A percentile compares a stretch with the other conserved stretches of the same genome.
These are phyloP conservation scores for Dendropsophus ebraccatus DNA, from an alignment of 2,113 vertebrate genomes.

Conservation along the genomic window DNA sequence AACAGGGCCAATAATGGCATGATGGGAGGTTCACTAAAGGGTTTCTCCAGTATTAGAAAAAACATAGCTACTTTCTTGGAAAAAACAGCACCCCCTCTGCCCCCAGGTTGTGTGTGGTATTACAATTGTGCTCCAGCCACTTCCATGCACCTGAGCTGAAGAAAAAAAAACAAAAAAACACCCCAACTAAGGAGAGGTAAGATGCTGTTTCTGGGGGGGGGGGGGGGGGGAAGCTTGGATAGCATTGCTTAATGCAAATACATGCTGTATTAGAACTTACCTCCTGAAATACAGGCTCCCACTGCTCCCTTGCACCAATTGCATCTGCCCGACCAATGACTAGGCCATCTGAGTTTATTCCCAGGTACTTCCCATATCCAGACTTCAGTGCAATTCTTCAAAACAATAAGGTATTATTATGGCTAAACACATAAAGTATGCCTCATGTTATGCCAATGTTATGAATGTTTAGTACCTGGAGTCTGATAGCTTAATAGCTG, in stretches of 20 bases:
- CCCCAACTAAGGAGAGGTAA: no score
- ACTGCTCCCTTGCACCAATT: conserved; percentile 94
- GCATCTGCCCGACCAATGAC: conserved; percentile 93
- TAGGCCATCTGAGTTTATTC: conserved; percentile 92
- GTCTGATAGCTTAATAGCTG: conserved; percentile 93
- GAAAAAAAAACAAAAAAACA: no score
- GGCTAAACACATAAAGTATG: not conserved
- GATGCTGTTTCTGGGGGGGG: no score
- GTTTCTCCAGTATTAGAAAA: no score
- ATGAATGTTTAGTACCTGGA: conserved; percentile 75
- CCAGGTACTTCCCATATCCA: conserved; percentile 95
- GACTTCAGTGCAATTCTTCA: conserved; percentile 93
- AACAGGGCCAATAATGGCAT: no score
- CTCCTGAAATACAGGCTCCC: conserved; percentile 94
- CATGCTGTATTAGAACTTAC: conserved; percentile 77
- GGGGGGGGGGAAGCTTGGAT: no score
- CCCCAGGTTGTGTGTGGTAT: no score
- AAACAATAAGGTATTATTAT: conserved; percentile 7
- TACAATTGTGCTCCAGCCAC: no score
- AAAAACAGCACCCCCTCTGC: no score
- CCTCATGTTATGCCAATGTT: not conserved
- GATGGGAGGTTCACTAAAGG: no score
- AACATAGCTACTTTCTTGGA: no score
- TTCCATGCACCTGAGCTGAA: no score
- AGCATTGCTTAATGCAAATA: not conserved